Conservation (phyloP, 35 echinoderm and acorn worm genomes). For the Apostichopus japonicus region DNA sequence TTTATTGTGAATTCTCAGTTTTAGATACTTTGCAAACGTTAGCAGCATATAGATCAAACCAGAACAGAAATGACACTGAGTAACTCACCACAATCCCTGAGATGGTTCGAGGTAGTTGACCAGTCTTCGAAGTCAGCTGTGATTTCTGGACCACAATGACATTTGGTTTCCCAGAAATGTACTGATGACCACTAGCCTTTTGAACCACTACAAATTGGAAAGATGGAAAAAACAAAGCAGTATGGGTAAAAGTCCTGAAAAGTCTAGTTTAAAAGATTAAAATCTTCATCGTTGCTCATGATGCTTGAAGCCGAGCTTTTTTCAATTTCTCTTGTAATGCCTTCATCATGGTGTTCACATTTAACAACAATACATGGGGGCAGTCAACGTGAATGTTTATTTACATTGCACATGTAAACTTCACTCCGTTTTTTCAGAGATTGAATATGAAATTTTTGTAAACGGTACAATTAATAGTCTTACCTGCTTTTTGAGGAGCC, state of each 20-base stretch:
- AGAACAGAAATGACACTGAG: background rate
- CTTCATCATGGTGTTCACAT: no score
- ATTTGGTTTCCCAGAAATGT: conserved; percentile 59
- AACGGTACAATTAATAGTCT: background rate
- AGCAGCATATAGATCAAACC: no score
- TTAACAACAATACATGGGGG: no score
- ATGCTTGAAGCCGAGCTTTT: no score
- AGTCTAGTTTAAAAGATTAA: background rate
- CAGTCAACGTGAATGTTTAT: no score
- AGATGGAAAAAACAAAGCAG: background rate
- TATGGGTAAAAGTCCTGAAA: background rate
- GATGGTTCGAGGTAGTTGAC: conserved; percentile 5
- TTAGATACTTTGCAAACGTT: no score
- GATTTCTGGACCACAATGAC: conserved; percentile 81
- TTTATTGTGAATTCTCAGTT: no score
- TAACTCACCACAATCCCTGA: conserved; percentile 49
- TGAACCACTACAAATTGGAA: conserved; percentile 52
- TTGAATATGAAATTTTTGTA: no score
- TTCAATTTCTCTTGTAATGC: no score
- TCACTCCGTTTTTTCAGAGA: no score
- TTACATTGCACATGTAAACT: no score
- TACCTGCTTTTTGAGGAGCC: conserved; percentile 22
- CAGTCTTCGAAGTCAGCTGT: conserved; percentile 60
- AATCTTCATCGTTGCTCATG: no score
- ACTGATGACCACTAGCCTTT: conserved; percentile 35